phyloP scores from a whole-genome alignment of 2,888 invertebrate species.

The Sinhomidia bicolor region DNA sequence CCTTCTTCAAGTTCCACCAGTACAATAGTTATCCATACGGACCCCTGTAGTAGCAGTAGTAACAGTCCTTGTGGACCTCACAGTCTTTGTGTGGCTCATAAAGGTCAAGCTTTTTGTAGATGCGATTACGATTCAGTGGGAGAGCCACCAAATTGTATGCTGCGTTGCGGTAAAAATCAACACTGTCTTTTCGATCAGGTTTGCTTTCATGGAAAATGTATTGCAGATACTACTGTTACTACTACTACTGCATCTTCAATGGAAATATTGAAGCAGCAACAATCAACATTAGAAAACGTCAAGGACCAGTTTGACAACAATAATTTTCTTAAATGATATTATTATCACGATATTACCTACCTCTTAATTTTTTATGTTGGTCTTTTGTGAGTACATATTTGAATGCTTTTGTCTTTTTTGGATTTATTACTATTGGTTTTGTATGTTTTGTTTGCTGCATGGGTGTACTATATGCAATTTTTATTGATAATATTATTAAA shows the following conservation, averaged over 20 bases:
- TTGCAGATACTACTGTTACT: not conserved
- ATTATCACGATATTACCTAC: too few species aligned
- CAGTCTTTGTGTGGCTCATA: constrained; percentile 70
- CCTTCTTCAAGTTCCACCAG: constrained; percentile 41
- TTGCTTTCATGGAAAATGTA: constrained; percentile 63
- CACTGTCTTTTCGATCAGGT: constrained; percentile 69
- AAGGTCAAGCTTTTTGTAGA: constrained; percentile 72
- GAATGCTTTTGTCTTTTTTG: too few species aligned
- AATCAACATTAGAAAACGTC: too few species aligned
- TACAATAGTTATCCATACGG: constrained; percentile 4
- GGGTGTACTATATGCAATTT: too few species aligned
- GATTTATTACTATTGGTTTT: too few species aligned
- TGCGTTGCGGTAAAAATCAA: constrained; percentile 54
- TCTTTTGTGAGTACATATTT: too few species aligned
- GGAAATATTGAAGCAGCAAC: not conserved
- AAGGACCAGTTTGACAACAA: constrained; percentile 20
- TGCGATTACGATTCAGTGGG: constrained; percentile 71
- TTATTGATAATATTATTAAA: too few species aligned
- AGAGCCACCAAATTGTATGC: constrained; percentile 68
- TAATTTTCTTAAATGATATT: constrained; percentile 3
- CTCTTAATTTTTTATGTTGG: too few species aligned
- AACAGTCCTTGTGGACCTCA: constrained; percentile 71
- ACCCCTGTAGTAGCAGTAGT: constrained; percentile 44
- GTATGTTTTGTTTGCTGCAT: too few species aligned
- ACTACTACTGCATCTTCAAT: not conserved